phyloP scores from a whole-genome alignment of 2,113 vertebrate species.

The Coptodon rendalli region DNA sequence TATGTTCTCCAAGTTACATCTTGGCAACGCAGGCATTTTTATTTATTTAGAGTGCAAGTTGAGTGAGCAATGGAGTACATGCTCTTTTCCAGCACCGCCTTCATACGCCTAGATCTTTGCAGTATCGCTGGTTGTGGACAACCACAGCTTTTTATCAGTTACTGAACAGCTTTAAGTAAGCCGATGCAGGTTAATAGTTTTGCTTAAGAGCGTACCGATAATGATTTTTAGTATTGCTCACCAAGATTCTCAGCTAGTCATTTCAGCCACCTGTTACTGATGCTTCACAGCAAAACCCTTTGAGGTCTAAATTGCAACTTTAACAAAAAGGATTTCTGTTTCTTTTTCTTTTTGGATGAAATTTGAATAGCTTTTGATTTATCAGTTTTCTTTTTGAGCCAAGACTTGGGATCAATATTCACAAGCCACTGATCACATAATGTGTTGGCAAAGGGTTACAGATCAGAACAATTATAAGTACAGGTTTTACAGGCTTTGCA shows the following conservation, averaged over 20 bases:
- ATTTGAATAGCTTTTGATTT: neutral
- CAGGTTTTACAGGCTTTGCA: neutral
- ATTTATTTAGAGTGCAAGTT: conserved; percentile 13
- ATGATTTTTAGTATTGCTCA: neutral
- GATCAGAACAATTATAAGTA: neutral
- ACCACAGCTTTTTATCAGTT: neutral
- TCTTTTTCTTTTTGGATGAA: neutral
- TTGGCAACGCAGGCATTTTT: conserved; percentile 28
- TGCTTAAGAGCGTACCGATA: neutral
- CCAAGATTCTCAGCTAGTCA: neutral
- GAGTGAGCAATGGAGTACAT: conserved; percentile 8
- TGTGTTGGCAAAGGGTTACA: neutral
- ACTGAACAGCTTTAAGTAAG: neutral
- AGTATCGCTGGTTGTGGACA: neutral
- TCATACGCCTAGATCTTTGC: neutral
- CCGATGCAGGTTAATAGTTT: neutral
- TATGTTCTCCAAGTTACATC: conserved; percentile 29
- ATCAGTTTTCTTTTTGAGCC: neutral
- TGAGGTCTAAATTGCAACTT: neutral
- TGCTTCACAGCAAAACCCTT: neutral
- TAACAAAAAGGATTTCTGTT: too few relatives aligned
- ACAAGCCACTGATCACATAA: neutral
- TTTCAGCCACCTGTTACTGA: neutral
- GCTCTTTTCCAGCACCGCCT: neutral
- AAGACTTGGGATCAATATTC: neutral